phyloP scores from a whole-genome alignment of 2,113 vertebrate genomes.

The Lota lota region DNA sequence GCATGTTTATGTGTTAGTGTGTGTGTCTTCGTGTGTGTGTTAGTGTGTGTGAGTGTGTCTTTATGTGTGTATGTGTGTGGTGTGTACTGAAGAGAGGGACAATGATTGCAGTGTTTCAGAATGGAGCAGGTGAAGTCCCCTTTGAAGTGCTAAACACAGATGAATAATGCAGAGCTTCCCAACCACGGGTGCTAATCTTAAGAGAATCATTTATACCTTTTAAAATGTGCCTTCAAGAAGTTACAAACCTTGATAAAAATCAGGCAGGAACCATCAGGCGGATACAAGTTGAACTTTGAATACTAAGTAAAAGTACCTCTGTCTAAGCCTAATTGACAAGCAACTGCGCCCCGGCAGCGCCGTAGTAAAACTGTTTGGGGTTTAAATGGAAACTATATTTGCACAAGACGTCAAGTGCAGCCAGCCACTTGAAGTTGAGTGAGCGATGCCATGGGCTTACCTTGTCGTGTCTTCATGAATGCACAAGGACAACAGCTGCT shows the following conservation, averaged over 20 bases:
- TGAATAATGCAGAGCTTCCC: conserved; percentile 60
- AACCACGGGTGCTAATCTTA: conserved; percentile 46
- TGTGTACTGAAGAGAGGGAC: conserved; percentile 7
- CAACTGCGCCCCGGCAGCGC: no score
- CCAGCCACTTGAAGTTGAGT: no score
- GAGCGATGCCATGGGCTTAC: conserved; percentile 64
- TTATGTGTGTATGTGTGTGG: background rate
- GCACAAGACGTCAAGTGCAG: no score
- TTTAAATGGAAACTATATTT: no score
- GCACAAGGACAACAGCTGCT: conserved; percentile 88
- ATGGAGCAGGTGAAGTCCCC: conserved; percentile 24
- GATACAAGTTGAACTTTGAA: no score
- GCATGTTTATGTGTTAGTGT: background rate
- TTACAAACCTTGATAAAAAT: conserved; percentile 8
- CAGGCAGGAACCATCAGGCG: background rate
- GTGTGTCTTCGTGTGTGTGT: conserved; percentile 10
- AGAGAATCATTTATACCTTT: conserved; percentile 47
- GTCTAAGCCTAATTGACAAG: no score
- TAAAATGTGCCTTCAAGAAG: conserved; percentile 12
- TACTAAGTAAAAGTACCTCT: no score
- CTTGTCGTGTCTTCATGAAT: conserved; percentile 93
- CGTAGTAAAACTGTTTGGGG: no score
- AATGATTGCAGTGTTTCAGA: conserved; percentile 24
- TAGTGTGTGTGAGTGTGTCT: conserved; percentile 1
- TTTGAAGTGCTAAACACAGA: conserved; percentile 69